Base-by-base conservation (phyloP, 2,113 vertebrate species). In the Psophia crepitans region DNA sequence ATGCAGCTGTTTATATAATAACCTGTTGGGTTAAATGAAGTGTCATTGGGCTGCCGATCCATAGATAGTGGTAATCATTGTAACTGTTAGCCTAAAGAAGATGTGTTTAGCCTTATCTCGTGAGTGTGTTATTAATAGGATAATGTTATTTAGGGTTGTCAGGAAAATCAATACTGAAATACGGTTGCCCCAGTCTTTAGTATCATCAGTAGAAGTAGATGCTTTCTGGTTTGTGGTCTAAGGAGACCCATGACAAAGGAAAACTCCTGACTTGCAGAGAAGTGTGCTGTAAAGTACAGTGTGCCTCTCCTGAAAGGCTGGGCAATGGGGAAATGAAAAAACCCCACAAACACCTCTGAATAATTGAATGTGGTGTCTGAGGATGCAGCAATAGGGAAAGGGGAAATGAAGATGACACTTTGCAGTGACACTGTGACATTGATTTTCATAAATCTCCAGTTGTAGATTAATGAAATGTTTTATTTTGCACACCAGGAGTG, bases 141-240 rank as follows among this genome's bases (percentile, higher is more conserved):
- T 51, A 91, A 8, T 5, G 30, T 89, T 97, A 93, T 93, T 96
- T 96, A 91, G 37, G 32, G 22, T 44, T 91, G 46, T 90, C 89
- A 85, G 69, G 71, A 88, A 97, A 98, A 96, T 98, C 91, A 82
- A 64, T 97, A 84, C 46, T 97, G 84, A 94, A 95, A 80, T 83
- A 74, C 3, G 46, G 37, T 93, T 96, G 49, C 23, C 46, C 24
- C 16, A 12, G 61, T 63, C 37, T 33, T 58, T n/a, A 76, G 17
- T 81, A 51, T 37, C 15, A 17, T 80, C 58, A 69, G 20, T 46
- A 78, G 80, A 43, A 94, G 48, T 46, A 15, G 43, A 8, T 75
- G 1, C 33, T 77, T 96, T 70, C 58, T 93, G 88, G 60, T 46
- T 89, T 63, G 37, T 61, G 48, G 58, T 75, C 82, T 76, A 73